These are phyloP conservation scores for Rachycentron canadum DNA, from an alignment of 2,797 vertebrate genomes.

Conservation along the genomic window DNA sequence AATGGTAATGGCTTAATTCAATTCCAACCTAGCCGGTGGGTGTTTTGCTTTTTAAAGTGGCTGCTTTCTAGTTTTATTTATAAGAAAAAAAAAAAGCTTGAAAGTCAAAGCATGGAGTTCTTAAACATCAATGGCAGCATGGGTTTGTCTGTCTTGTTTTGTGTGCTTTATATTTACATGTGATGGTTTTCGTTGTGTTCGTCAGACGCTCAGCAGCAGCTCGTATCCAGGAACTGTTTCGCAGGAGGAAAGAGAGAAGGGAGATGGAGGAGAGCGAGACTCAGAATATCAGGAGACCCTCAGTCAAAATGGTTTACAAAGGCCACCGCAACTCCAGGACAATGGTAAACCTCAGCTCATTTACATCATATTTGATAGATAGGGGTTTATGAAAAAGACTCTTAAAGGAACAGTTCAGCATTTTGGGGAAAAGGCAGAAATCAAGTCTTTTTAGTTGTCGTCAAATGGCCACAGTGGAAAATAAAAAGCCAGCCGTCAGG, in stretches of 20 bases:
- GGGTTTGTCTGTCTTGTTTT: background rate
- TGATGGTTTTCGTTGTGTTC: background rate
- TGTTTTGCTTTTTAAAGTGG: slow-evolving; percentile 28
- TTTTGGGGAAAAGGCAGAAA: background rate
- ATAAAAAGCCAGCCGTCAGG: too few species aligned
- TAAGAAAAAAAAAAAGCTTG: background rate
- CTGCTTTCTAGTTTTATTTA: slow-evolving; percentile 46
- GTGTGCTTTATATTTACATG: background rate
- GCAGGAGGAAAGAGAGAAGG: slow-evolving; percentile 95
- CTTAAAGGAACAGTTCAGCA: background rate
- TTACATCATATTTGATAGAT: background rate
- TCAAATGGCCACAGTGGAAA: too few species aligned
- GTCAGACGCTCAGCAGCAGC: slow-evolving; percentile 95
- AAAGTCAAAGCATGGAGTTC: slow-evolving; percentile 49
- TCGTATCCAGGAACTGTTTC: slow-evolving; percentile 98
- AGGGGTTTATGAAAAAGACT: background rate
- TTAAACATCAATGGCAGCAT: slow-evolving; percentile 36
- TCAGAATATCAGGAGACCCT: slow-evolving; percentile 93
- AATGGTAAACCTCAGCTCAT: slow-evolving; percentile 87
- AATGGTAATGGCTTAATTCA: slow-evolving; percentile 1
- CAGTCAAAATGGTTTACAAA: slow-evolving; percentile 97
- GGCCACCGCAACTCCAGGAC: slow-evolving; percentile 99
- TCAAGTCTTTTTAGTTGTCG: too few species aligned
- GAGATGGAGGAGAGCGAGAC: slow-evolving; percentile 98
- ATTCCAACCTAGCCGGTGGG: slow-evolving; percentile 9